These are phyloP conservation scores for Nasonia giraulti DNA, from an alignment of 1,140 invertebrate genomes.

Conservation along the genomic window DNA sequence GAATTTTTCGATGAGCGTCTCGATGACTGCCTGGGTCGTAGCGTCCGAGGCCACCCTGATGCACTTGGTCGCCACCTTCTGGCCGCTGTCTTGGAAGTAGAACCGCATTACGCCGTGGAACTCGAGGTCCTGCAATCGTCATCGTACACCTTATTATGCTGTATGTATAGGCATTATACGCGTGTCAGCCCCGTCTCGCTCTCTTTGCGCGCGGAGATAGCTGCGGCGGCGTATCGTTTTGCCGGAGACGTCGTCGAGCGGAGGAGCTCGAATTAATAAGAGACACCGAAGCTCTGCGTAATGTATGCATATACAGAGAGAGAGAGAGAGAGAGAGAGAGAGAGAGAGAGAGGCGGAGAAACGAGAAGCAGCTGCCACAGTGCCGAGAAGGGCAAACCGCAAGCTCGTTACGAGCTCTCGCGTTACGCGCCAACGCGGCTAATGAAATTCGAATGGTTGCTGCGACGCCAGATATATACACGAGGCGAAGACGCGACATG, in stretches of 20 bases:
- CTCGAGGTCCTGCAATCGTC: constrained; percentile 90
- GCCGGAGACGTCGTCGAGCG: background rate
- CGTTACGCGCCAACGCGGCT: constrained; percentile 6
- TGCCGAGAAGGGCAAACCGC: background rate
- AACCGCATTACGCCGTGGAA: constrained; percentile 99
- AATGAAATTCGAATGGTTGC: constrained; percentile 29
- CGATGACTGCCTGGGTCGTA: constrained; percentile 94
- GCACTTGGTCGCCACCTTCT: constrained; percentile 99
- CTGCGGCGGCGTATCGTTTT: no score
- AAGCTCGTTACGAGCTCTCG: constrained; percentile 29
- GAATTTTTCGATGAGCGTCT: constrained; percentile 98
- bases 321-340: no score
- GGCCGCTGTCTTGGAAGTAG: constrained; percentile 98
- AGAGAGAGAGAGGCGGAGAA: background rate
- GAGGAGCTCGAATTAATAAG: constrained; percentile 3
- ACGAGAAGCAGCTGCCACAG: background rate
- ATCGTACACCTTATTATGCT: background rate
- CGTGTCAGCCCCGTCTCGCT: no score
- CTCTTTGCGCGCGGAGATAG: no score
- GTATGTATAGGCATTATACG: background rate
- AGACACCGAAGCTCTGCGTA: background rate
- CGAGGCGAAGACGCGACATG: background rate
- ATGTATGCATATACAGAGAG: background rate
- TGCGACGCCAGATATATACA: no score
- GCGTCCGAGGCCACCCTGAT: constrained; percentile 97